phyloP scores from a whole-genome alignment of 2,888 invertebrate genomes.

The Orthosia incerta region DNA sequence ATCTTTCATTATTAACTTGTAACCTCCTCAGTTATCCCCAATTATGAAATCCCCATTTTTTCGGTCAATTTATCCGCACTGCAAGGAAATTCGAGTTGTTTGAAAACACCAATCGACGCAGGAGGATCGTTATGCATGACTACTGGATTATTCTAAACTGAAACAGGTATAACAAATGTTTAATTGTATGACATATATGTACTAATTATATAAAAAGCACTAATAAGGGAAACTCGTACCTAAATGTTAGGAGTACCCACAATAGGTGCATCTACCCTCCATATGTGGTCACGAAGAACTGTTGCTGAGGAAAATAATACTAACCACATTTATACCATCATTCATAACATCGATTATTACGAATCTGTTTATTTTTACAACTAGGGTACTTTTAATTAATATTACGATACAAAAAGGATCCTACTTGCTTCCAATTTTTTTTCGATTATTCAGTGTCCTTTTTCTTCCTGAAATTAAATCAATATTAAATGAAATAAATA shows the following conservation, averaged over 20 bases:
- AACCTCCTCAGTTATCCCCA: too few species aligned
- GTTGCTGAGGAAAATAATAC: conserved; percentile 1
- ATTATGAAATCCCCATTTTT: too few species aligned
- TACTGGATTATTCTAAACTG: too few species aligned
- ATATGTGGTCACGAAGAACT: neutral
- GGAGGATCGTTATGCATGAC: too few species aligned
- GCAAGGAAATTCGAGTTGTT: too few species aligned
- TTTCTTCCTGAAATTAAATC: too few species aligned
- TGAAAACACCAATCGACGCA: too few species aligned
- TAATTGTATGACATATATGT: neutral
- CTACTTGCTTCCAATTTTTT: neutral
- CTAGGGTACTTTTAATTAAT: neutral
- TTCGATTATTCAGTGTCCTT: neutral
- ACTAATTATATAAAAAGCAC: neutral
- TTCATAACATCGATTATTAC: neutral
- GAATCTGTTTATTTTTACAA: neutral
- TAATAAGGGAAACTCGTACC: neutral
- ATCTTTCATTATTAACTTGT: neutral
- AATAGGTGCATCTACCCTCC: neutral
- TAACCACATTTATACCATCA: neutral
- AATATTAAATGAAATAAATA: neutral
- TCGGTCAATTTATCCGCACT: too few species aligned
- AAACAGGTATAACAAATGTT: neutral
- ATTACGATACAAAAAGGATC: neutral
- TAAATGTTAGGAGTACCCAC: conserved; percentile 2